phyloP scores from a whole-genome alignment of 2,888 invertebrate species.

The Hypomecis punctinalis region DNA sequence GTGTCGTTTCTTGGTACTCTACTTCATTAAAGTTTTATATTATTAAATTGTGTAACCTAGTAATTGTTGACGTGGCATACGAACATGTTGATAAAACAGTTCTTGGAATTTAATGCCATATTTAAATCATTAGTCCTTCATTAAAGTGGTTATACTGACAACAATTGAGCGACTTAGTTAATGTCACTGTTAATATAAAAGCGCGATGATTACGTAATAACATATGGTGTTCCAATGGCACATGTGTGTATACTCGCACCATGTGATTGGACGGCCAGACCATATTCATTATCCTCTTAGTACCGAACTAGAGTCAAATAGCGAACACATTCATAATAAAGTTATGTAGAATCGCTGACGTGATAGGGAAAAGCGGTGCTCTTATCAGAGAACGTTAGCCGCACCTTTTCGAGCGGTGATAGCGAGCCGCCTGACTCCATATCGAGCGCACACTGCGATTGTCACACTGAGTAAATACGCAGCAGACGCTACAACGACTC shows the following conservation, averaged over 20 bases:
- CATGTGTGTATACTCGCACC: conserved; percentile 65
- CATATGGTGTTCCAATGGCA: conserved; percentile 73
- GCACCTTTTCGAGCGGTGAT: conserved; percentile 81
- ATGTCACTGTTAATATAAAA: conserved; percentile 59
- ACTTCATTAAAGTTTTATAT: not conserved
- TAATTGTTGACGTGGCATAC: conserved; percentile 28
- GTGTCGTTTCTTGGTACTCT: conserved; percentile 24
- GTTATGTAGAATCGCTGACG: conserved; percentile 71
- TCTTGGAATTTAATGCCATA: not conserved
- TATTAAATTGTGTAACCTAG: not conserved
- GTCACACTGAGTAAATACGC: conserved; percentile 69
- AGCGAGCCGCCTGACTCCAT: conserved; percentile 68
- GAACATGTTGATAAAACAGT: not conserved
- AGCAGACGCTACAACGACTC: conserved; percentile 43
- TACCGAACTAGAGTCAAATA: conserved; percentile 48
- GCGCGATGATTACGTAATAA: conserved; percentile 70
- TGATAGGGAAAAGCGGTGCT: conserved; percentile 78
- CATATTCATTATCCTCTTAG: conserved; percentile 58
- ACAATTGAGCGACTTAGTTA: conserved; percentile 49
- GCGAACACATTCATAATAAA: conserved; percentile 63
- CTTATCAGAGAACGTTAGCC: conserved; percentile 81
- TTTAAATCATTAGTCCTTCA: conserved; percentile 9
- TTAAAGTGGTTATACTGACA: conserved; percentile 20
- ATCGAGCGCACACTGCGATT: conserved; percentile 67
- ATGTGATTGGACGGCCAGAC: conserved; percentile 53